Evolutionary conservation across 2,113 vertebrate species (phyloP), one percentile per base, ranked within the genome.

Genomic region (Protobothrops flavoviridis): DNA sequence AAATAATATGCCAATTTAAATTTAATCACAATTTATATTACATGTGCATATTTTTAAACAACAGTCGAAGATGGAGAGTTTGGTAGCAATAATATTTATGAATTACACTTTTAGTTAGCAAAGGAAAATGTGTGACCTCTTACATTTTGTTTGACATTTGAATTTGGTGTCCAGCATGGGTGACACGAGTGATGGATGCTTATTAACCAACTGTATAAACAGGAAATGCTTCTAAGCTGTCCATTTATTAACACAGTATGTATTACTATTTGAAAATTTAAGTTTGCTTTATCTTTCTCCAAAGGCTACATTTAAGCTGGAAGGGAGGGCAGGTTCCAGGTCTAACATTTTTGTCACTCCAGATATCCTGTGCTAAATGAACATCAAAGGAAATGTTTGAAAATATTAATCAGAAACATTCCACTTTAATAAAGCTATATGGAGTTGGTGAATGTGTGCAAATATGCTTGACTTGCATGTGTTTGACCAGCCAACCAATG

Each of bases 41-140:
- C 98, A 98, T 98, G 98, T 98, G 97, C 98, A 98, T 98, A 98
- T 98, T 98, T 98, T 97, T 98, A 98, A 98, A 98, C 98, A 98
- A 98, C 96, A 96, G 97, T 97, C 97, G 98, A 98, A 98, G 97
- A 98, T 97, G 97, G 98, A 98, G 98, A 97, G 97, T 97, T 98
- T 98, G 98, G 97, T 98, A 98, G 97, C 97, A 98, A 98, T 98
- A 98, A 98, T 98, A 98, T 98, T 98, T 98, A 98, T 98, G 98
- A 98, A 98, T 98, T 97, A 97, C 97, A 98, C 98, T 98, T 98
- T 98, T 98, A 98, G 98, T 98, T 98, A 98, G 98, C 97, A 98
- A 98, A 98, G 97, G 97, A 98, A 97, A 98, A 98, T 98, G 98
- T 98, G 97, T 98, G 98, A 98, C 98, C 98, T 98, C 97, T 98